A percentile compares a stretch with the other conserved stretches of the same genome.
phyloP scores from a whole-genome alignment of 2,113 vertebrate genomes.

The Otocyon megalotis region DNA sequence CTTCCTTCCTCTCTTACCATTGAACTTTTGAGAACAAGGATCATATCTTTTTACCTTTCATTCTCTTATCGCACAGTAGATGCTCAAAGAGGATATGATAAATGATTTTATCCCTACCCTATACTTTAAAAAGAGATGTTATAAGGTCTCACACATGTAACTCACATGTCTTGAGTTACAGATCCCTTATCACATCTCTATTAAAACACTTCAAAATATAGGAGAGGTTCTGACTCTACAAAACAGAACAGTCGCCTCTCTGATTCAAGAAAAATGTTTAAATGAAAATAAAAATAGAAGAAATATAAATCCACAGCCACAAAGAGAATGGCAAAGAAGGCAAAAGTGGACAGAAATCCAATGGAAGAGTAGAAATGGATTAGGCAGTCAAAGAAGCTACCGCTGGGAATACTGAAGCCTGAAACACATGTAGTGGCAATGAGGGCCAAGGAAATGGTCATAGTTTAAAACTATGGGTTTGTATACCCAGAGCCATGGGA shows the following conservation, averaged over 20 bases:
- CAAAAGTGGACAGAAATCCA: neutral
- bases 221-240: neutral
- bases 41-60: neutral
- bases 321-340: neutral
- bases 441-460: neutral
- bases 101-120: neutral
- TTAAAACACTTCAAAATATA: neutral
- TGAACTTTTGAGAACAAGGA: neutral
- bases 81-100: neutral
- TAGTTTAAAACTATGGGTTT: neutral
- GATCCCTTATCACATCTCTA: neutral
- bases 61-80: neutral
- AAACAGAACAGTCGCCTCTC: neutral
- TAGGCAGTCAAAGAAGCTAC: neutral
- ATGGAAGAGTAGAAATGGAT: neutral
- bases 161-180: neutral
- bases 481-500: neutral
- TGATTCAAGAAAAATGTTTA: neutral
- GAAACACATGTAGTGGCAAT: neutral
- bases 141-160: neutral
- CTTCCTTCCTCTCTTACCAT: neutral
- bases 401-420: neutral
- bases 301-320: neutral
- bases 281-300: slow-evolving; percentile 6
- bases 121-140: neutral